Evolutionary conservation across 2,797 vertebrate species (phyloP).

Genomic region (Schizothorax lantsangensis): DNA sequence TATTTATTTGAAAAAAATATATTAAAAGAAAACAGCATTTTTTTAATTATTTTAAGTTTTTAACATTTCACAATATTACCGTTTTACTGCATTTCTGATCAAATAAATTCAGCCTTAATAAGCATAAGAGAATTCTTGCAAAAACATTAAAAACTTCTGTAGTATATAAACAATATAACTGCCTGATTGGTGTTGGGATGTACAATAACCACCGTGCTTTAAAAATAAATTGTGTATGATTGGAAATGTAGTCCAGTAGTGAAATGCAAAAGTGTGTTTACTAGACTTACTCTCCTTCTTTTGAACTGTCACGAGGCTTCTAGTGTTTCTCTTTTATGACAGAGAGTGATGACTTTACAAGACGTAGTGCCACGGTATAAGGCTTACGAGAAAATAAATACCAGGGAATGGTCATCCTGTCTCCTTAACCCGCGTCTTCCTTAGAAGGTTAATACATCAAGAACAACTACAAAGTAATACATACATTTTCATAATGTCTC

Average conservation of each 20-base stretch:
- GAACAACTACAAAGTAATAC: slow-evolving; percentile 45
- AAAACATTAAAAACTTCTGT: background rate
- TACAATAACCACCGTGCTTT: background rate
- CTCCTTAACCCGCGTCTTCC: slow-evolving; percentile 8
- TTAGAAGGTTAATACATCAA: slow-evolving; percentile 49
- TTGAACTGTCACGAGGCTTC: slow-evolving; percentile 40
- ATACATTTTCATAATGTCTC: slow-evolving; percentile 41
- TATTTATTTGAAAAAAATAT: background rate
- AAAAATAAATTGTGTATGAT: background rate
- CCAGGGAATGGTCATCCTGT: slow-evolving; percentile 45
- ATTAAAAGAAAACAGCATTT: no score
- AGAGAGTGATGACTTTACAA: slow-evolving; percentile 44
- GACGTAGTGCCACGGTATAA: slow-evolving; percentile 42
- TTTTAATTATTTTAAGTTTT: no score
- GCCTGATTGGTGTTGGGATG: background rate
- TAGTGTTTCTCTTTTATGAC: slow-evolving; percentile 50
- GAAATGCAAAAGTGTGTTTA: slow-evolving; percentile 9
- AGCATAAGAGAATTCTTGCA: background rate
- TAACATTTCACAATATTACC: background rate
- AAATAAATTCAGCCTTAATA: background rate
- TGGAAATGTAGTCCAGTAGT: background rate
- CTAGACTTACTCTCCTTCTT: background rate
- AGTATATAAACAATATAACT: background rate
- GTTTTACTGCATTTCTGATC: background rate
- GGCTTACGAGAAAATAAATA: slow-evolving; percentile 42